phyloP scores from a whole-genome alignment of 2,113 vertebrate species.

The Microcebus griseorufus region DNA sequence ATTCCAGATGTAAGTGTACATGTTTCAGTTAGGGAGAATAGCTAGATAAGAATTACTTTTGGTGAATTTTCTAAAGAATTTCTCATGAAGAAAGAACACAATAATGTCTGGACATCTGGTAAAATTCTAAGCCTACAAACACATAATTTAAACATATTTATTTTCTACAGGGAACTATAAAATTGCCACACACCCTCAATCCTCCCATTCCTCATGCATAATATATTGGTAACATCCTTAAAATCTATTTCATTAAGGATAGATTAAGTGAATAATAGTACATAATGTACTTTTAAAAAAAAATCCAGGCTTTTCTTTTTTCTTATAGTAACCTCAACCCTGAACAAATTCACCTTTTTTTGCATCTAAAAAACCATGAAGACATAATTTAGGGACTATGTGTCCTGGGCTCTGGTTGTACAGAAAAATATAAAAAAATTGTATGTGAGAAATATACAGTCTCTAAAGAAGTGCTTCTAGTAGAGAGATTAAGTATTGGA shows the following conservation, averaged over 20 bases:
- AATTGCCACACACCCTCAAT: constrained; percentile 34
- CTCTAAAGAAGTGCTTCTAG: not conserved
- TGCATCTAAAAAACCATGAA: constrained; percentile 12
- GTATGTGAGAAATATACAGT: not conserved
- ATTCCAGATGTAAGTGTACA: not conserved
- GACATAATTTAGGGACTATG: not conserved
- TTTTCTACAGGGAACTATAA: constrained; percentile 46
- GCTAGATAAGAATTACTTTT: not conserved
- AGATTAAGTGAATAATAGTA: constrained; percentile 57
- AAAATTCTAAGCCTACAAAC: constrained; percentile 69
- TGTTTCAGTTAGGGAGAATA: constrained; percentile 41
- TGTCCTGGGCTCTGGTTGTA: not conserved
- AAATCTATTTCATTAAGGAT: constrained; percentile 31
- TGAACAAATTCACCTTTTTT: not conserved
- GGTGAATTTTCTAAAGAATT: constrained; percentile 29
- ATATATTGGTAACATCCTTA: constrained; percentile 67
- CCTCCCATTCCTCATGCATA: constrained; percentile 41
- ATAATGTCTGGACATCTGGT: constrained; percentile 75
- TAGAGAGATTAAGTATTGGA: not conserved
- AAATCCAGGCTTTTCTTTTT: constrained; percentile 1
- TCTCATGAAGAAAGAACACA: constrained; percentile 34
- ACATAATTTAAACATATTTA: constrained; percentile 65
- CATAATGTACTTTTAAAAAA: constrained; percentile 49
- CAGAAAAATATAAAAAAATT: constrained; percentile 1
- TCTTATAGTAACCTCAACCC: not conserved